These are phyloP conservation scores for Scleropages formosus DNA, from an alignment of 2,797 vertebrate species.

Conservation along the genomic window DNA sequence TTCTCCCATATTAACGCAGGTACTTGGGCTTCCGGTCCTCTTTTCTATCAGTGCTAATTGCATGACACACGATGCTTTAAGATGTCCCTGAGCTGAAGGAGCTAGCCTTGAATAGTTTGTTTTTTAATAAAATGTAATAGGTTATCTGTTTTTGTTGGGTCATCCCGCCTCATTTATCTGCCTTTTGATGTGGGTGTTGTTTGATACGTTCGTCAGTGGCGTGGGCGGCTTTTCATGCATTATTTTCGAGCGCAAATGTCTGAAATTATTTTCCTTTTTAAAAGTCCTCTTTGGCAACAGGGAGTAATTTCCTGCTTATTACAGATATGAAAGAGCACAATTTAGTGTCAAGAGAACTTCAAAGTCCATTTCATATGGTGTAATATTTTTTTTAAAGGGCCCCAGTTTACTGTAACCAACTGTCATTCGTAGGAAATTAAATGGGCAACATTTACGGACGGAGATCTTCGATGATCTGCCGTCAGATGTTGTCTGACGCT, in stretches of 20 bases:
- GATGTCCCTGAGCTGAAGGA: not conserved
- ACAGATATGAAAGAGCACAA: not conserved
- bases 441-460: not conserved
- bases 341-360: not conserved
- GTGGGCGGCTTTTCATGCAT: not conserved
- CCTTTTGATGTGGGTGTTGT: slow-evolving; percentile 1
- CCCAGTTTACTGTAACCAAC: not conserved
- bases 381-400: not conserved
- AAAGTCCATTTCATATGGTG: not conserved
- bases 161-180: not conserved
- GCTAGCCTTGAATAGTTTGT: not conserved
- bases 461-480: not conserved
- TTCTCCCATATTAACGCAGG: not conserved
- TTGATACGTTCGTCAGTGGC: not conserved
- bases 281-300: not conserved
- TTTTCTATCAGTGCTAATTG: not conserved
- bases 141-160: not conserved
- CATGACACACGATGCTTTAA: not conserved
- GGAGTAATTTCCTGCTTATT: not conserved
- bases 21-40: not conserved
- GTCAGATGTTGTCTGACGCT: not conserved
- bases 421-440: not conserved
- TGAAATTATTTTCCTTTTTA: slow-evolving; percentile 1
- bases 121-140: not conserved
- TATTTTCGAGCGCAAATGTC: slow-evolving; percentile 1